Evolutionary conservation across 2,113 vertebrate species (phyloP).

Genomic region (Anolis carolinensis): DNA sequence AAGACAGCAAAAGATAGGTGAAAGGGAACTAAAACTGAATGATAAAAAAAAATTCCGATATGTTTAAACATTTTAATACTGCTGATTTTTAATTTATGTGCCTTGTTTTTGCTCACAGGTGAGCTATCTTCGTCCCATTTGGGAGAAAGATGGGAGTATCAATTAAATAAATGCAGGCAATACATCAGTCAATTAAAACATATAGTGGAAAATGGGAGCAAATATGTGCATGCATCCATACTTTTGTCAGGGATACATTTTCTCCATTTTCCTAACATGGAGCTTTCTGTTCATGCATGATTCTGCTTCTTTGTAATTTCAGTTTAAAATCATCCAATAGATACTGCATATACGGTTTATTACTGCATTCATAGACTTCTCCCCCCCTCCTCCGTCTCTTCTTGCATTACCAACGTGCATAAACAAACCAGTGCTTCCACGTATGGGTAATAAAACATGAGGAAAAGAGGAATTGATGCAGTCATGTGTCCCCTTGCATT

Average conservation of each 20-base stretch:
- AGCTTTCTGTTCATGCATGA: background rate
- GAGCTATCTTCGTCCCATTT: no score
- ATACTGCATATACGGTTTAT: background rate
- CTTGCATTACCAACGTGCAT: background rate
- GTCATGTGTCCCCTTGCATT: background rate
- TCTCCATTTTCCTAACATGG: background rate
- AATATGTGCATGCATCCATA: background rate
- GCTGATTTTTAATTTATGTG: no score
- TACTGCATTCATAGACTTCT: background rate
- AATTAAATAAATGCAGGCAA: no score
- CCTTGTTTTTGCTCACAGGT: no score
- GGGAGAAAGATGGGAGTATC: no score
- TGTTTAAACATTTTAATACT: no score
- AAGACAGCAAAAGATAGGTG: constrained; percentile 50
- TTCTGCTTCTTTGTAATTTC: background rate
- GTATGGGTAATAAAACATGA: background rate
- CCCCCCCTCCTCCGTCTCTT: background rate
- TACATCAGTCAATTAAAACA: background rate
- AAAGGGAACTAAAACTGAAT: constrained; percentile 10
- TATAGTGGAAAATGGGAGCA: background rate
- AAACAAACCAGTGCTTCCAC: background rate
- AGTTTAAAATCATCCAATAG: background rate
- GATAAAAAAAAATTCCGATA: no score
- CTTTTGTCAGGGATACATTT: background rate
- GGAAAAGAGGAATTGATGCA: background rate